These are phyloP conservation scores for Danaus chrysippus DNA, from an alignment of 2,888 invertebrate genomes.

Conservation along the genomic window DNA sequence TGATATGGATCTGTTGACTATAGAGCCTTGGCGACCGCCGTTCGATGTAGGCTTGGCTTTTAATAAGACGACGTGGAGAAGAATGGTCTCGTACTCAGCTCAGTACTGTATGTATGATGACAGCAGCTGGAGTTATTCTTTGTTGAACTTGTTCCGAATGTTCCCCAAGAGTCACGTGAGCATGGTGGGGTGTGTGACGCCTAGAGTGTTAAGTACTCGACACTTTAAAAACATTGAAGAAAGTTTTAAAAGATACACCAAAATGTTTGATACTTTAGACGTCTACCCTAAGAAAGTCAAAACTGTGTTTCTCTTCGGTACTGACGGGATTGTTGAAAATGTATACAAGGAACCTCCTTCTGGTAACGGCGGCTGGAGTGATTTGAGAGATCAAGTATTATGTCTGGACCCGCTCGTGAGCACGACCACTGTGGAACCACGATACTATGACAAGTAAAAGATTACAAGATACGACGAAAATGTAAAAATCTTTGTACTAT, in stretches of 20 bases:
- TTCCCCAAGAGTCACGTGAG: conserved; percentile 35
- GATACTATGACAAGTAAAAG: neutral
- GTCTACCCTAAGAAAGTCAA: conserved; percentile 41
- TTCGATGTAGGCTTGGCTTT: conserved; percentile 48
- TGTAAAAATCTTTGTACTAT: neutral
- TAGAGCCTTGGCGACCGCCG: conserved; percentile 49
- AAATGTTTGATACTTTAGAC: conserved; percentile 12
- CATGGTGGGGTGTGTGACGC: conserved; percentile 41
- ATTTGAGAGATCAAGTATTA: conserved; percentile 46
- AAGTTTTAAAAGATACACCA: conserved; percentile 17
- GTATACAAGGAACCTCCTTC: conserved; percentile 28
- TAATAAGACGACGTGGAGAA: conserved; percentile 45
- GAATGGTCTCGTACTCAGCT: conserved; percentile 33
- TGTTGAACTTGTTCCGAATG: conserved; percentile 39
- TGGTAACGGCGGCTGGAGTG: conserved; percentile 50
- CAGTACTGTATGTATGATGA: conserved; percentile 49
- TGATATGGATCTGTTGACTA: conserved; percentile 38
- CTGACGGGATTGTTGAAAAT: conserved; percentile 34
- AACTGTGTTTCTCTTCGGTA: conserved; percentile 37
- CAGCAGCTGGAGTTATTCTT: conserved; percentile 51
- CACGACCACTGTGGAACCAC: conserved; percentile 21
- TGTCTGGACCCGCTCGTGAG: conserved; percentile 42
- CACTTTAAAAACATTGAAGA: conserved; percentile 26
- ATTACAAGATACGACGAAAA: neutral
- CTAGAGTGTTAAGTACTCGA: conserved; percentile 43